phyloP scores from a whole-genome alignment of 1,140 invertebrate species.

The Philopotamus ludificatus region DNA sequence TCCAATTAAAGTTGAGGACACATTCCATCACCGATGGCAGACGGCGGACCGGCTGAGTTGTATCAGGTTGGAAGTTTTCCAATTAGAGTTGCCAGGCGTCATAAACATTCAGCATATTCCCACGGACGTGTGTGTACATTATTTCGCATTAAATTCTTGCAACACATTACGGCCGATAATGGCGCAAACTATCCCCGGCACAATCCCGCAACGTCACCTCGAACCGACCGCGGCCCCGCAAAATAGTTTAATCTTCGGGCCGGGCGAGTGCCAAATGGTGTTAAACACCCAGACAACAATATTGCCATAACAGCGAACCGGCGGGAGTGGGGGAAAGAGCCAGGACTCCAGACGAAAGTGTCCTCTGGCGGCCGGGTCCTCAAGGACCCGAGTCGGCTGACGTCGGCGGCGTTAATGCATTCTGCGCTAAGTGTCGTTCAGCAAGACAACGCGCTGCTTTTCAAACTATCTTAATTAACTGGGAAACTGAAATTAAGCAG shows the following conservation, averaged over 20 bases:
- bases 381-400: not conserved
- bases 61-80: slow-evolving; percentile 27
- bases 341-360: not conserved
- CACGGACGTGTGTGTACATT: not conserved
- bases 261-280: slow-evolving; percentile 27
- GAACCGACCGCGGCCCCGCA: slow-evolving; percentile 2
- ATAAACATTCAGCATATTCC: not conserved
- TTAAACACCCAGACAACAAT: slow-evolving; percentile 25
- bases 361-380: not conserved
- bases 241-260: slow-evolving; percentile 36
- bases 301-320: slow-evolving; percentile 2
- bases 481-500: too few relatives aligned
- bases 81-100: slow-evolving; percentile 12
- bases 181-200: slow-evolving; percentile 19
- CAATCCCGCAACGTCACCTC: slow-evolving; percentile 22
- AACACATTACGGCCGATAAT: not conserved
- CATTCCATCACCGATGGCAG: too few relatives aligned
- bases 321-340: not conserved
- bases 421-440: not conserved
- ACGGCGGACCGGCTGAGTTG: too few relatives aligned
- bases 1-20: too few relatives aligned
- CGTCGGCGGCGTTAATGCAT: not conserved
- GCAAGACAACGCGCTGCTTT: not conserved
- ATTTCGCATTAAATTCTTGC: not conserved
- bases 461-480: not conserved